Evolutionary conservation across 2,888 invertebrate genomes (phyloP), one percentile per base, ranked within the genome.

Genomic region (Gastrophysa polygoni): DNA sequence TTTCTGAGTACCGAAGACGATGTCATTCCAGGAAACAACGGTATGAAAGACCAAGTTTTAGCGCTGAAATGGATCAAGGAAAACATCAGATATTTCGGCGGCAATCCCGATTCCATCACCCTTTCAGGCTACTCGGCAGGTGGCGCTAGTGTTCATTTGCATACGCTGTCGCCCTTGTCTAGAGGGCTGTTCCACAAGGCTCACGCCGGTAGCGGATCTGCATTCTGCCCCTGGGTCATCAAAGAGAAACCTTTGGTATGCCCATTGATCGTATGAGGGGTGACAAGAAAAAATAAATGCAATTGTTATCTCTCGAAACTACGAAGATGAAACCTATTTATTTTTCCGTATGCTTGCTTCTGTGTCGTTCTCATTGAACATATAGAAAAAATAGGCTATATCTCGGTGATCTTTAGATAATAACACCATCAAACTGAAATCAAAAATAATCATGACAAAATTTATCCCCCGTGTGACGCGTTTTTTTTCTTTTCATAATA

Each of bases 31-130:
- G 91, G 91, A 1, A 91, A 91, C 75, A 84, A 87, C 68, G 91
- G 89, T 0, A 78, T 89, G 38, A 91, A 90, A 75, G 91, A 91
- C 78, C 90, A 91, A 78, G 89, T 89, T 1, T 80, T 82, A 8
- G 87, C 87, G 0, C 75, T 91, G 63, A 85, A 85, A 67, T 91
- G 90, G 90, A 80, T 91, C 0, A 84, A 86, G 72, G 75, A 85
- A 44, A 89, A 91, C 72, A 89, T 91, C 51, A 85, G 82, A 0
- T 80, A 85, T 0, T 91, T 91, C 72, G 90, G 91, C 0, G 91
- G 91, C 1, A 86, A 91, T 80, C 86, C 89, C 0, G 81, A 83
- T 67, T 80, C 81, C 0, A 87, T 91, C 0, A 91, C 91, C 0
- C 79, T 91, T 16, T 74, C 85, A 0, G 91, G 91, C 0, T 87